Base-by-base conservation (phyloP, 2,888 invertebrate genomes). In the Mesodorylaimus sp. region DNA sequence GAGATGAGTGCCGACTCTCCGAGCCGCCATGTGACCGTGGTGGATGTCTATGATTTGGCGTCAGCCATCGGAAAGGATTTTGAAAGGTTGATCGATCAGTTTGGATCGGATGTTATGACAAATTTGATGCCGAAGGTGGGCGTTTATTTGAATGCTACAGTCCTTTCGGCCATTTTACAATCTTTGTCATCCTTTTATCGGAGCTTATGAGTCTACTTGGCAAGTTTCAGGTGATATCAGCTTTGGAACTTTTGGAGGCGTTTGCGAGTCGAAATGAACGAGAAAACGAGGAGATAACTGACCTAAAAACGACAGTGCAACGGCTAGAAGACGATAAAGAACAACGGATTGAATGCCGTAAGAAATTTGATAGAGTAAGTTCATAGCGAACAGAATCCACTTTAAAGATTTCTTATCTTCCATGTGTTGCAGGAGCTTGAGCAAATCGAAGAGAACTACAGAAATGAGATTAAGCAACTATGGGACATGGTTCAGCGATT, bases 21-120 rank as follows among this genome's bases (percentile, higher is more conserved):
- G n/a, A n/a, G 26, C 5, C 45, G 29, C 10, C 53, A 79, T 59
- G 78, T 85, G 57, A 83, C 83, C 45, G 86, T 91, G 55, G 87
- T 89, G 59, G 91, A 95, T 73, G 95, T 95, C 50, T 97, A 95
- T 68, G 95, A 93, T 70, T 78, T 93, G 63, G 95, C 95, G 47
- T 84, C 89, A 50, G 88, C 87, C 63, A 93, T 95, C 67, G 93
- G 93, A 55, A 88, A 89, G 69, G 93, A 95, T 74, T 93, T 93
- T 68, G 91, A 95, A 71, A 82, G 82, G 70, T 79, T 95, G 58
- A 91, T 93, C 64, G 88, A 88, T 68, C 76, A 76, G 60, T 85
- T 80, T 72, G 95, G 95, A 56, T 79, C 84, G 57, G 89, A 91
- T 62, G 80, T 85, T 46, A 82, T 95, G 36, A 83, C 77, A 10